Evolutionary conservation across 37 sponge, comb jelly and placozoan species (phyloP).

Genomic region (Eunapius fragilis): DNA sequence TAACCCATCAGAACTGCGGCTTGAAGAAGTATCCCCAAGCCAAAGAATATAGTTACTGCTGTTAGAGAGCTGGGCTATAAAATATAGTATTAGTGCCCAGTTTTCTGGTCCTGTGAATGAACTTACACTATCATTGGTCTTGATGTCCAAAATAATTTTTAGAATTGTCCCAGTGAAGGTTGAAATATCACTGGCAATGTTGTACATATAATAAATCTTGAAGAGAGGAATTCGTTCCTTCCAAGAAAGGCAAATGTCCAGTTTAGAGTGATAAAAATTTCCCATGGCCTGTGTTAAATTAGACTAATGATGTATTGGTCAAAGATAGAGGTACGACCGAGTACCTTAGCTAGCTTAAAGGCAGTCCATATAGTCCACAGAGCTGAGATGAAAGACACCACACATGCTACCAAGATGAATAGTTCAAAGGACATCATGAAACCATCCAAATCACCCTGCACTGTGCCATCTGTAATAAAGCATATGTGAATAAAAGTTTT

Average conservation of each 20-base stretch:
- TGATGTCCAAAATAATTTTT: constrained; percentile 41
- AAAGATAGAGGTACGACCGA: too few relatives aligned
- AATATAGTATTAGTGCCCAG: background rate
- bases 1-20: constrained; percentile 42
- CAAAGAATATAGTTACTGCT: constrained; percentile 30
- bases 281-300: constrained; percentile 52
- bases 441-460: too few relatives aligned
- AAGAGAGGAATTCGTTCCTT: constrained; percentile 52
- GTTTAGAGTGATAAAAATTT: constrained; percentile 27
- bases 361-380: too few relatives aligned
- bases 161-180: constrained; percentile 19
- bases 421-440: too few relatives aligned
- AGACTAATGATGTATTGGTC: too few relatives aligned
- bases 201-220: constrained; percentile 21
- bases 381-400: too few relatives aligned
- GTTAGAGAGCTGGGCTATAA: background rate
- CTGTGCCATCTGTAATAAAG: too few relatives aligned
- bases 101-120: background rate
- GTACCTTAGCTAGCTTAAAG: too few relatives aligned
- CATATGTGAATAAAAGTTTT: too few relatives aligned
- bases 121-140: background rate
- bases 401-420: too few relatives aligned
- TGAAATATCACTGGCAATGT: constrained; percentile 36
- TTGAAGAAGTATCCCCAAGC: constrained; percentile 43
- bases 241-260: constrained; percentile 44